These are phyloP conservation scores for Erpobdella octoculata DNA, from an alignment of 2,888 invertebrate species.

Conservation along the genomic window DNA sequence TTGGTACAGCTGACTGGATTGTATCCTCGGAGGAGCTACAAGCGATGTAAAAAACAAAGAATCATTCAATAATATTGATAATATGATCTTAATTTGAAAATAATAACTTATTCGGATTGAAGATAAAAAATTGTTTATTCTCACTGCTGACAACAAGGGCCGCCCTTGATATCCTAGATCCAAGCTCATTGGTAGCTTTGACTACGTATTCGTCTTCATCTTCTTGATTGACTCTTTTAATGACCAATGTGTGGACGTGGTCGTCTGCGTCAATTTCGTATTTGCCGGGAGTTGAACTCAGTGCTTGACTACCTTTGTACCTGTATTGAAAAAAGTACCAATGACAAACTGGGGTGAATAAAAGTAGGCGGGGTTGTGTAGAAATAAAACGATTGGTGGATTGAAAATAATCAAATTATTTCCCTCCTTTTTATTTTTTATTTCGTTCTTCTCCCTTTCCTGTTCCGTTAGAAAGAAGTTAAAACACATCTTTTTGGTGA, in stretches of 20 bases:
- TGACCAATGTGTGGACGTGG: not conserved
- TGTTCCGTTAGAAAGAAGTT: too few relatives aligned
- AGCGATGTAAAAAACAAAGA: not conserved
- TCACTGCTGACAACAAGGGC: not conserved
- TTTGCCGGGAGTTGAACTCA: not conserved
- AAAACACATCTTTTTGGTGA: too few relatives aligned
- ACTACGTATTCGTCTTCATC: slow-evolving; percentile 23
- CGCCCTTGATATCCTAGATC: not conserved
- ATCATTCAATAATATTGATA: not conserved
- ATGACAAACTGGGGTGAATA: too few relatives aligned
- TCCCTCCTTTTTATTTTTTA: too few relatives aligned
- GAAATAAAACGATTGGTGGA: too few relatives aligned
- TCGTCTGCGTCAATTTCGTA: slow-evolving; percentile 11
- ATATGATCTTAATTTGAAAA: too few relatives aligned
- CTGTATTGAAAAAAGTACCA: not conserved
- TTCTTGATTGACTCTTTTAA: not conserved
- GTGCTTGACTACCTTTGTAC: slow-evolving; percentile 6
- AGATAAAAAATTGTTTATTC: too few relatives aligned
- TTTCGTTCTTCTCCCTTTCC: too few relatives aligned
- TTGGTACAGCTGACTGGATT: not conserved
- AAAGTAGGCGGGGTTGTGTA: too few relatives aligned
- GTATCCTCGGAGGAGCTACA: slow-evolving; percentile 9
- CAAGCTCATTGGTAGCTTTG: slow-evolving; percentile 1
- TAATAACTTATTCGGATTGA: too few relatives aligned
- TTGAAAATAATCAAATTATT: too few relatives aligned